phyloP scores from a whole-genome alignment of 2,113 vertebrate genomes.

The Oreochromis tanganicae region DNA sequence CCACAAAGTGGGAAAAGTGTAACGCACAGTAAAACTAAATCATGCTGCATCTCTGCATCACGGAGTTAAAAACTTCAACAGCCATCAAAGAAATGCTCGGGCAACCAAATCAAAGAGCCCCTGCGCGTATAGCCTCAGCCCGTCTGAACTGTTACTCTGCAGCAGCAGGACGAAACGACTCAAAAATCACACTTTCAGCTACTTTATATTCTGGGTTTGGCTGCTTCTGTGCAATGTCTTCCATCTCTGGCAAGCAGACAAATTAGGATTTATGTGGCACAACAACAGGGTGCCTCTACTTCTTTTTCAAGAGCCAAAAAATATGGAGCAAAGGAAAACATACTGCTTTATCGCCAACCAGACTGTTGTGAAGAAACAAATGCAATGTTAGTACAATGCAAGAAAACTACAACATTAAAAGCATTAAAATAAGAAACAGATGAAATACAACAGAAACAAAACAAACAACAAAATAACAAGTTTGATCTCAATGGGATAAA shows the following conservation, averaged over 20 bases:
- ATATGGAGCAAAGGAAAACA: neutral
- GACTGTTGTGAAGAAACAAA: neutral
- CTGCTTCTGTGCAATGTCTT: conserved; percentile 2
- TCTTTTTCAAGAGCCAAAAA: neutral
- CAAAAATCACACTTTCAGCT: conserved; percentile 28
- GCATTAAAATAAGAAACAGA: neutral
- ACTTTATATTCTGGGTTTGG: conserved; percentile 39
- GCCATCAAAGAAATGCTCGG: conserved; percentile 16
- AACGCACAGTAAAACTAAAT: neutral
- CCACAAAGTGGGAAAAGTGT: neutral
- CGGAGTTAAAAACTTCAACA: conserved; percentile 11
- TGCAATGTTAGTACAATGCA: neutral
- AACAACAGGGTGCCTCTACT: neutral
- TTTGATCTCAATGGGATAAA: no score
- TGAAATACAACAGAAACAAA: no score
- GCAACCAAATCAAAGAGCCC: conserved; percentile 18
- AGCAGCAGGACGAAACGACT: neutral
- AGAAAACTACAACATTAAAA: neutral
- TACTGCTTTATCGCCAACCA: neutral
- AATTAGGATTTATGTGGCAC: conserved; percentile 28
- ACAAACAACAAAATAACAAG: neutral
- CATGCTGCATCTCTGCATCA: neutral
- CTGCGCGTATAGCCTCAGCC: neutral
- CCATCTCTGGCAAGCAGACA: conserved; percentile 20
- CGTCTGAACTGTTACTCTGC: neutral